Base-by-base conservation (phyloP, 2,113 vertebrate species). In the Ibidorhyncha struthersii region DNA sequence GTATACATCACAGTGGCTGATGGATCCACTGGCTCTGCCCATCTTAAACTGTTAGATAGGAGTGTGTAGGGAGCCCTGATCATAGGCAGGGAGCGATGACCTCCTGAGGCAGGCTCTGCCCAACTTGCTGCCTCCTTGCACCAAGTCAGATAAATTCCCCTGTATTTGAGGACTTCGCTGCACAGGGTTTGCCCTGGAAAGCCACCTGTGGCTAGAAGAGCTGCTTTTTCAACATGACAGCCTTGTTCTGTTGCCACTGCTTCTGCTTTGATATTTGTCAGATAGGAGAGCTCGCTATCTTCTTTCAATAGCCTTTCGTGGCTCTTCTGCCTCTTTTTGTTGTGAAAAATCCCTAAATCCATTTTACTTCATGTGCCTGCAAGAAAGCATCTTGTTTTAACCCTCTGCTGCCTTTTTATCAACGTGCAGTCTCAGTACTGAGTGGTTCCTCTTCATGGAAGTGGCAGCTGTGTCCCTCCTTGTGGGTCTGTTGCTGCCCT, bases 381-480 rank as follows among this genome's bases (percentile, higher is more conserved):
- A 72, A 90, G 87, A 88, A 85, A 93, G 12, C 87, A 66, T 90
- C 74, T 90, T 91, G 53, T 85, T 94, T 94, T 94, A 95, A 71
- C 87, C 45, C 86, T 66, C 78, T 79, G 81, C 90, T 92, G 62
- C 36, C 43, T 91, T 93, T 63, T 79, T 87, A 55, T 56, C 86
- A 90, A 56, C 34, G 53, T 67, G 40, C 22, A 47, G 16, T n/a
- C 79, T 84, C 6, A 2, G 40, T 74, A 65, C 18, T 12, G 62
- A 83, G 81, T 38, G 82, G 27, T 10, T 85, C 40, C 34, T 96
- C 53, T 49, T 74, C 73, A 86, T 41, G 91, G 70, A 67, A 84
- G 41, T 67, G 84, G 65, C 79, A 93, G 91, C 91, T 82, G 83
- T 94, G 89, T 89, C 71, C 50, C 82, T 93, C 50, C 53, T 80